phyloP scores from a whole-genome alignment of 2,797 vertebrate genomes.

The Furcifer pardalis region DNA sequence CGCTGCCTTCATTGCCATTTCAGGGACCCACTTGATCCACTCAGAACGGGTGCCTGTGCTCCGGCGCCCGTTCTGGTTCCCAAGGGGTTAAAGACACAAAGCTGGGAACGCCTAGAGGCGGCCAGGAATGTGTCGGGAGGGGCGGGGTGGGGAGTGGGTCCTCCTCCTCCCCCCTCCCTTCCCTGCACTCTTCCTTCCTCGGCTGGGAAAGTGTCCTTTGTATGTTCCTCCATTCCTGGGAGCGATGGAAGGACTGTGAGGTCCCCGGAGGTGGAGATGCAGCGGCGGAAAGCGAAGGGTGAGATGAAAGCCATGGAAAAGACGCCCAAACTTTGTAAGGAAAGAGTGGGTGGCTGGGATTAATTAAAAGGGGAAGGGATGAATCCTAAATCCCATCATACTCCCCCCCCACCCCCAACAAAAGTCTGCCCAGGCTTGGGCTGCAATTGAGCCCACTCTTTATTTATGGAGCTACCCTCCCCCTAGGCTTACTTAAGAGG shows the following conservation, averaged over 20 bases:
- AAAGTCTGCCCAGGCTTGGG: too few species aligned
- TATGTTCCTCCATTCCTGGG: neutral
- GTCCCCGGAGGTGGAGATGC: neutral
- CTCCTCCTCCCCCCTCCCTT: neutral
- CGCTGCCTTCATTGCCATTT: too few species aligned
- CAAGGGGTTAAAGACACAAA: neutral
- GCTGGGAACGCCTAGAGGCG: neutral
- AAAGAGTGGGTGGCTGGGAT: neutral
- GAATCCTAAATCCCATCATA: neutral
- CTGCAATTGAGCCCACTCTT: too few species aligned
- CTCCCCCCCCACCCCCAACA: neutral
- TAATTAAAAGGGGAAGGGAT: too few species aligned
- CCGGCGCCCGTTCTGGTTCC: neutral
- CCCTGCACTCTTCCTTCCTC: neutral
- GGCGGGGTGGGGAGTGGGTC: neutral
- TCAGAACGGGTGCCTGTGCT: too few species aligned
- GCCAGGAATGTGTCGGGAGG: neutral
- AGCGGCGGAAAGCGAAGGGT: neutral
- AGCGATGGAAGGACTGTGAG: neutral
- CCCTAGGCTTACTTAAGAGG: neutral
- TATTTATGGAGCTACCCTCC: too few species aligned
- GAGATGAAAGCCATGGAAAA: too few species aligned
- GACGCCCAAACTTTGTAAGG: neutral
- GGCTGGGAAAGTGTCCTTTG: conserved; percentile 1
- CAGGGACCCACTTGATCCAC: too few species aligned